phyloP scores from a whole-genome alignment of 2,797 vertebrate genomes.

The Nothura maculosa region DNA sequence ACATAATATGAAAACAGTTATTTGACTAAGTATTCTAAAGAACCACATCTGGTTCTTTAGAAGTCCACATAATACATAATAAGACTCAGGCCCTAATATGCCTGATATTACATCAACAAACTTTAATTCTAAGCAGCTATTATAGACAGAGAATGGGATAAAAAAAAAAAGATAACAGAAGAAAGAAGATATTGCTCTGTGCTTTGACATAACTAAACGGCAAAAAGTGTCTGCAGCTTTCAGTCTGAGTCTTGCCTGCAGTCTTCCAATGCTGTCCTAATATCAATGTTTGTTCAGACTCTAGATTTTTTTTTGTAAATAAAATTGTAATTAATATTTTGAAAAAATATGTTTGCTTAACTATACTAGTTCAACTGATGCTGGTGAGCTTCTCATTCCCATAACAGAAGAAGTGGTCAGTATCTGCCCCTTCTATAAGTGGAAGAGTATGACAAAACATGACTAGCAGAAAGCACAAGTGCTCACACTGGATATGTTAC shows the following conservation, averaged over 20 bases:
- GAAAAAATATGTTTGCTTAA: neutral
- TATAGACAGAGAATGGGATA: neutral
- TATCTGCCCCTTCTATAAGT: neutral
- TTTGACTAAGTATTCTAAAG: neutral
- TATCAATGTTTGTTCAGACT: neutral
- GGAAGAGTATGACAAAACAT: neutral
- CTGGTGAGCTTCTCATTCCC: neutral
- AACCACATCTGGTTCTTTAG: neutral
- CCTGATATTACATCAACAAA: neutral
- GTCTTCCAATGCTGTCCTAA: neutral
- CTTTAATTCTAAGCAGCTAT: neutral
- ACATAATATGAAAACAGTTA: neutral
- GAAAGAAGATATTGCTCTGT: neutral
- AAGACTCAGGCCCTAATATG: neutral
- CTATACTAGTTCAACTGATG: neutral
- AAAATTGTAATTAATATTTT: neutral
- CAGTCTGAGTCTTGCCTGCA: neutral
- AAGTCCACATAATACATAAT: slow-evolving; percentile 48
- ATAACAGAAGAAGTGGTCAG: neutral
- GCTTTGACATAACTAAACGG: neutral
- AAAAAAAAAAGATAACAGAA: neutral
- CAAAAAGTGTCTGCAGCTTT: neutral
- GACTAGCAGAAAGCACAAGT: neutral
- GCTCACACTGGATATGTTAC: neutral
- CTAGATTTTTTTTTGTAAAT: neutral